Evolutionary conservation across 2,797 vertebrate genomes (phyloP), one percentile per base, ranked within the genome.

Genomic region (Enteromius afrohamiltoni): DNA sequence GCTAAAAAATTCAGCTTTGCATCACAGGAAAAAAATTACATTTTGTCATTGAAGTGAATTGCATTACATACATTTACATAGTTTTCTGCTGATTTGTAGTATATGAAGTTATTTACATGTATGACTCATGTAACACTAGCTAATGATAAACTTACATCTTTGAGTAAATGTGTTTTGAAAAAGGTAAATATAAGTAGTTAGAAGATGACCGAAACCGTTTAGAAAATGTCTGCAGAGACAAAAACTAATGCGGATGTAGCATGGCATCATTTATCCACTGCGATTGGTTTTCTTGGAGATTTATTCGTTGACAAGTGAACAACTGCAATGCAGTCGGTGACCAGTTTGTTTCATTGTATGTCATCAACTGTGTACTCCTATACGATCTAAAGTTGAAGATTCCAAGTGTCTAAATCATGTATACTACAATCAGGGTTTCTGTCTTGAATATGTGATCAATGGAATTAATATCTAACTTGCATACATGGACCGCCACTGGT

Each of bases 391-490:
- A 49, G 23, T 29, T 19, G 14, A 26, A 31, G 47, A 49, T 45
- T 26, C 21, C 19, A 13, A 31, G 62, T 29, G 8, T 64, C 62
- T 31, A 64, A 31, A 17, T 64, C 14, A 8, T 31, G 29, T 64
- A 6, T 19, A 64, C 62, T 8, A 8, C 14, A 64, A 31, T 47
- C 11, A 17, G 6, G n/a, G 58, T 62, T 29, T 75, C 17, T 67
- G 47, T 67, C 73, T 73, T 75, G 9, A 21, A 42, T 60, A 58
- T 77, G 71, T 42, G 26, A 29, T 51, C 40, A 16, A 53, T 31
- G 17, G 29, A 42, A 37, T 77, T 34, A 77, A 83, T 64, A 53
- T 73, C 67, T 9, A 1, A 71, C 73, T 71, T 78, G 42, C 37
- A 40, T 19, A 67, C 21, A 42, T 49, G 10, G 17, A 60, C 7